phyloP scores from a whole-genome alignment of 1,140 invertebrate genomes.

The Drosophila melanogaster region DNA sequence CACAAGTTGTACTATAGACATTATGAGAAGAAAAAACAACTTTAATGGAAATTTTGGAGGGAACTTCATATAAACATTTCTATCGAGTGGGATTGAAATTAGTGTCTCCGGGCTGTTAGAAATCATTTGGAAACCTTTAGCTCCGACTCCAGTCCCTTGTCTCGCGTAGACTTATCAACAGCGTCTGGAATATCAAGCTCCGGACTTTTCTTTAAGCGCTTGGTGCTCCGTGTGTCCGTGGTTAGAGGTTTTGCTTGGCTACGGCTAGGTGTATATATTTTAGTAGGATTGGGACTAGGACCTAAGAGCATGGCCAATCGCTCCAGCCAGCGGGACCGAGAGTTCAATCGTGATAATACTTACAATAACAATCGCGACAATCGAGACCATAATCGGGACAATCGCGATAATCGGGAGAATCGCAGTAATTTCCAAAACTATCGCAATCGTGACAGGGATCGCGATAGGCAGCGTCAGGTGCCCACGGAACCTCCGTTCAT shows the following conservation, averaged over 20 bases:
- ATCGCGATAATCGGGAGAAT: constrained; percentile 11
- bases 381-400: constrained; percentile 24
- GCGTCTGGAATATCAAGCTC: constrained; percentile 69
- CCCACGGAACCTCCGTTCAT: constrained; percentile 95
- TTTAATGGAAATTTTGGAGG: not conserved
- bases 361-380: not conserved
- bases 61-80: not conserved
- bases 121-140: not conserved
- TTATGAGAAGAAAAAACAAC: not conserved
- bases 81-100: not conserved
- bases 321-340: constrained; percentile 29
- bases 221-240: constrained; percentile 8
- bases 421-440: constrained; percentile 30
- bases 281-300: constrained; percentile 9
- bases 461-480: constrained; percentile 86
- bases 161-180: constrained; percentile 60
- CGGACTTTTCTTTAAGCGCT: constrained; percentile 46
- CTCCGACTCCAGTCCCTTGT: constrained; percentile 34
- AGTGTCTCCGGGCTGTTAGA: constrained; percentile 33
- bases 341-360: constrained; percentile 26
- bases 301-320: constrained; percentile 61
- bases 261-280: constrained; percentile 20
- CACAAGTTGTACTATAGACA: not conserved
- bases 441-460: constrained; percentile 54
- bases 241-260: constrained; percentile 12